Evolutionary conservation across 1,140 invertebrate species (phyloP), one percentile per base, ranked within the genome.

Genomic region (Pantala flavescens): DNA sequence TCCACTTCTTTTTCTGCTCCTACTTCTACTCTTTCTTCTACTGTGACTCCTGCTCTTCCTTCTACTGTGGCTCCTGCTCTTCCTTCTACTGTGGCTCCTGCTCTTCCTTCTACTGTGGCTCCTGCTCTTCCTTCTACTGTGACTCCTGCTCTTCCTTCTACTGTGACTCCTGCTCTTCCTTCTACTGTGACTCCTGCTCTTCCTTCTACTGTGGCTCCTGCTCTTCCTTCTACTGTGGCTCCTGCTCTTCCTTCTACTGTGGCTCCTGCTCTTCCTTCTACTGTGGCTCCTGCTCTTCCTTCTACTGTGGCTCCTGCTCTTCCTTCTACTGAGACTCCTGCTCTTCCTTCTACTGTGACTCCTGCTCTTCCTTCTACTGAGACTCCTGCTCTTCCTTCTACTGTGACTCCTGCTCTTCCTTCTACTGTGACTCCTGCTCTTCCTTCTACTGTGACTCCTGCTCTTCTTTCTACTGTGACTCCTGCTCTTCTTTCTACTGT

Each of bases 131-230:
- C 76, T 73, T 11, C 70, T 74, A 2, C 63, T 36, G n/a, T 71
- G 24, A 72, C 75, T 75, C 21, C 72, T 55, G 23, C 74, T 75
- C 43, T 36, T 24, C 42, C 12, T 73, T 36, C 49, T 76, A 9
- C 42, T 19, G 0, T 24, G 73, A 10, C 71, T 76, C 1, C 21
- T 23, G 23, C 16, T 77, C 43, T 43, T 71, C 49, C 24, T 73
- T 80, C 80, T 79, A 78, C 84, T 81, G 82, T 83, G 78, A 81
- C 79, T 74, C 84, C 82, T 74, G 82, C 78, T 43, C 79, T 78
- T 75, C 81, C 75, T 63, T 75, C 43, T 76, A 7, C 49, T 75
- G 12, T n/a, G 36, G 23, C 24, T 7, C 11, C 63, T 75, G 21
- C 24, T 24, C n/a, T 24, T 71, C 36, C 74, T 73, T 9, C 10